Evolutionary conservation across 35 echinoderm and acorn worm species (phyloP).

Genomic region (Apostichopus californicus): DNA sequence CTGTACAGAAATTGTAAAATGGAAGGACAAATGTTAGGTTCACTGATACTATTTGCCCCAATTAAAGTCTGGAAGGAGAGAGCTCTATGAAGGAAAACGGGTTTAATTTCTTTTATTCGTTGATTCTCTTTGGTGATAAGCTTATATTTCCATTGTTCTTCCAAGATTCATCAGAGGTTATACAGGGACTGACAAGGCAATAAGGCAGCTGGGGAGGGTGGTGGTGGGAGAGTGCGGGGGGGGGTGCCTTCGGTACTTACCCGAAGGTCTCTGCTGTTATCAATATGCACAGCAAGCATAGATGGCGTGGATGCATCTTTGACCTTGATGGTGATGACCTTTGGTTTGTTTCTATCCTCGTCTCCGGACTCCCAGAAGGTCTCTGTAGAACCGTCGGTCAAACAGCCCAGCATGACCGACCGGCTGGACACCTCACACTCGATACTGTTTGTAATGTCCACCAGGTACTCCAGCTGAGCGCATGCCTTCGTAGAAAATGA

Average conservation of each 20-base stretch:
- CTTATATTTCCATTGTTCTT: too few relatives aligned
- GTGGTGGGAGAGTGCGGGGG: too few relatives aligned
- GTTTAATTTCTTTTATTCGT: too few relatives aligned
- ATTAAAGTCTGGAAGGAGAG: too few relatives aligned
- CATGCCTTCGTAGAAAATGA: background rate
- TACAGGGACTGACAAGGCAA: too few relatives aligned
- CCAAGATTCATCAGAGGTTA: too few relatives aligned
- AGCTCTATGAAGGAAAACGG: too few relatives aligned
- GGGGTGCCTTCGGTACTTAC: slow-evolving; percentile 24
- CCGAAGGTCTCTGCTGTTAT: slow-evolving; percentile 92
- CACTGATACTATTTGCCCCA: too few relatives aligned
- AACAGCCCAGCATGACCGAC: slow-evolving; percentile 83
- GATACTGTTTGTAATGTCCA: slow-evolving; percentile 77
- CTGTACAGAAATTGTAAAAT: slow-evolving; percentile 28
- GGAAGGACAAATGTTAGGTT: background rate
- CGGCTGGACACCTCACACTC: slow-evolving; percentile 92
- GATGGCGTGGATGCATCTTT: slow-evolving; percentile 60
- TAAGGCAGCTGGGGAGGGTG: too few relatives aligned
- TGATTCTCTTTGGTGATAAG: too few relatives aligned
- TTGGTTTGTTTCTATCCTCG: slow-evolving; percentile 95
- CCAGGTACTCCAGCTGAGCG: slow-evolving; percentile 71
- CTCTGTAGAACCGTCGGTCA: slow-evolving; percentile 93
- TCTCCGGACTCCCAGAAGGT: slow-evolving; percentile 99
- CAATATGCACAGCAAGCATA: slow-evolving; percentile 86
- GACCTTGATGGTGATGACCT: slow-evolving; percentile 79